A percentile compares a stretch with the other conserved stretches of the same genome.
Evolutionary conservation across 2,797 vertebrate genomes (phyloP).

Genomic region (Novumbra hubbsi): DNA sequence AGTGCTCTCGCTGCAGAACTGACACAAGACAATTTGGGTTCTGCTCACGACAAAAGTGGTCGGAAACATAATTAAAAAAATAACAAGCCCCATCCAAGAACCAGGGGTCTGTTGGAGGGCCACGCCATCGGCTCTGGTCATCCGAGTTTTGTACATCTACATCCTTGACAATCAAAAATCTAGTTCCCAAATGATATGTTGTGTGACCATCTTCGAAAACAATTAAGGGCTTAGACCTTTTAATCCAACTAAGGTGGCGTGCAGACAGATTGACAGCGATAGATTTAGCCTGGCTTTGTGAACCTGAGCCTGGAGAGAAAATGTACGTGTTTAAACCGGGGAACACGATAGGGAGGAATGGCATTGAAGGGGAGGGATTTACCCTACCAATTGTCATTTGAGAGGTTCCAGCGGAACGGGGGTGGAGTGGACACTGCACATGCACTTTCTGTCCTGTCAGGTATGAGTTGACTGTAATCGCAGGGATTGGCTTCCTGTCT

Average conservation of each 20-base stretch:
- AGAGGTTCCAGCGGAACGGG: constrained; percentile 39
- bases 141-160: too few relatives aligned
- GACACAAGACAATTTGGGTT: too few relatives aligned
- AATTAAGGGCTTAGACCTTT: too few relatives aligned
- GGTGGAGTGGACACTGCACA: background rate
- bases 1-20: too few relatives aligned
- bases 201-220: too few relatives aligned
- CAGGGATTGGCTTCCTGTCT: constrained; percentile 14
- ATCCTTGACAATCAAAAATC: too few relatives aligned
- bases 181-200: too few relatives aligned
- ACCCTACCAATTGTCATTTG: constrained; percentile 81
- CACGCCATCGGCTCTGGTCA: too few relatives aligned
- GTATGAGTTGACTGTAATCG: constrained; percentile 39
- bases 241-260: constrained; percentile 59
- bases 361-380: constrained; percentile 68
- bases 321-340: constrained; percentile 62
- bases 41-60: too few relatives aligned
- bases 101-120: too few relatives aligned
- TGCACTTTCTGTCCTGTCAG: background rate
- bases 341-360: constrained; percentile 18
- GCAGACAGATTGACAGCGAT: constrained; percentile 54
- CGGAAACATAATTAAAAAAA: too few relatives aligned
- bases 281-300: constrained; percentile 46
- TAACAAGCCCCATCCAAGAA: too few relatives aligned
- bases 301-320: constrained; percentile 50